Base-by-base conservation (phyloP, 1,140 invertebrate genomes). In the Saccostrea glomerata region DNA sequence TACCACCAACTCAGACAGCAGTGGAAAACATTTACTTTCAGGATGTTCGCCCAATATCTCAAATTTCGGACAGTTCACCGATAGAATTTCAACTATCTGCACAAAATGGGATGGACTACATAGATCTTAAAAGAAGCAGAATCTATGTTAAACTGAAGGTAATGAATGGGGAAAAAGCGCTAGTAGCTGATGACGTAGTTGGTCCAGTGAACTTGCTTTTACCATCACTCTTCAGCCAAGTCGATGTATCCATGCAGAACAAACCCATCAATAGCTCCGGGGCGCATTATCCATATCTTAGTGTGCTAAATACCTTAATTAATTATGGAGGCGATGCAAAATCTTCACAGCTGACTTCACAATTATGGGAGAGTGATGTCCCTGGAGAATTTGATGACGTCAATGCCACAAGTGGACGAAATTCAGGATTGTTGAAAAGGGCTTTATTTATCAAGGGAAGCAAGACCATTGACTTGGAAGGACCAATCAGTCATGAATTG, bases 401-500 rank as follows among this genome's bases (percentile, higher is more conserved):
- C 36, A 63, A 87, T 83, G 66, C 63, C 0, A 84, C 85, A 82
- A 87, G 54, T 25, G 88, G 87, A 82, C 30, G 12, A 4, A 90
- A 90, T 73, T 23, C 60, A 13, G 82, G 25, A 2, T 54, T 90
- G 7, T 70, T 73, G 5, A 36, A 82, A 25, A 85, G 86, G 73
- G 66, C 55, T 12, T 54, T 30, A 82, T 36, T 56, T 3, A 87
- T 82, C 40, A 55, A 60, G 2, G 5, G 47, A 56, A 86, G 86
- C 36, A 89, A 86, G 58, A 23, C 25, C 20, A 54, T 87, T 1
- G 82, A 89, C 54, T 84, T 90, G 86, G 66, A 77, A 82, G 84
- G 86, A 12, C 84, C 84, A 12, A 60, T 90, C 20, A 77, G 56
- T 9, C 88, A 90, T 47, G 88, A 89, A 87, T 40, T 89, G 11